Evolutionary conservation across 2,113 vertebrate species (phyloP).

Genomic region (Petaurus breviceps): DNA sequence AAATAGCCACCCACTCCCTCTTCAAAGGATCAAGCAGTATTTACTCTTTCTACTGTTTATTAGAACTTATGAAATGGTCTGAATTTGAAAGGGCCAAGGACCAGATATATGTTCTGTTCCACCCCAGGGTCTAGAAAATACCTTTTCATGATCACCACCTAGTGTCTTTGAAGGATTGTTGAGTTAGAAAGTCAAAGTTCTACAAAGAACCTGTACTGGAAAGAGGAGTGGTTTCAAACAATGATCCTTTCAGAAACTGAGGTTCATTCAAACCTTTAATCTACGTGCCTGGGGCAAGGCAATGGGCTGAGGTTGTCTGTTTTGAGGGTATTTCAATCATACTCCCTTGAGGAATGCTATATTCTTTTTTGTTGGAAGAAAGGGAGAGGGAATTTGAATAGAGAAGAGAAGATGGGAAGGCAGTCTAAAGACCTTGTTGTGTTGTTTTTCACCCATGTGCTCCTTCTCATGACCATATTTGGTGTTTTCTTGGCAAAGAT

Average conservation of each 20-base stretch:
- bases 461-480: not conserved
- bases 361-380: not conserved
- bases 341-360: not conserved
- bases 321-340: not conserved
- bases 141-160: not conserved
- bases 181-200: not conserved
- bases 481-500: not conserved
- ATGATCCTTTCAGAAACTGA: not conserved
- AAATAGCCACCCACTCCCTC: not conserved
- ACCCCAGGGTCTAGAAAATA: not conserved
- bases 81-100: not conserved
- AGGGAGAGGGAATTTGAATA: conserved; percentile 14
- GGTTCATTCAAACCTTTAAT: not conserved
- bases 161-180: not conserved
- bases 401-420: not conserved
- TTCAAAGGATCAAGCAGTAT: not conserved
- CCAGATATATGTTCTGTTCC: not conserved
- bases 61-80: not conserved
- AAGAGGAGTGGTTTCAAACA: not conserved
- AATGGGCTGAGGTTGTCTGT: not conserved
- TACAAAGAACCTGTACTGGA: conserved; percentile 7
- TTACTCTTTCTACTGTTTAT: not conserved
- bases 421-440: not conserved
- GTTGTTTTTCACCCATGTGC: too few relatives aligned
- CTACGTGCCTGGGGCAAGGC: not conserved